These are phyloP conservation scores for Holothuria glaberrima DNA, from an alignment of 35 echinoderm and acorn worm genomes.

Conservation along the genomic window DNA sequence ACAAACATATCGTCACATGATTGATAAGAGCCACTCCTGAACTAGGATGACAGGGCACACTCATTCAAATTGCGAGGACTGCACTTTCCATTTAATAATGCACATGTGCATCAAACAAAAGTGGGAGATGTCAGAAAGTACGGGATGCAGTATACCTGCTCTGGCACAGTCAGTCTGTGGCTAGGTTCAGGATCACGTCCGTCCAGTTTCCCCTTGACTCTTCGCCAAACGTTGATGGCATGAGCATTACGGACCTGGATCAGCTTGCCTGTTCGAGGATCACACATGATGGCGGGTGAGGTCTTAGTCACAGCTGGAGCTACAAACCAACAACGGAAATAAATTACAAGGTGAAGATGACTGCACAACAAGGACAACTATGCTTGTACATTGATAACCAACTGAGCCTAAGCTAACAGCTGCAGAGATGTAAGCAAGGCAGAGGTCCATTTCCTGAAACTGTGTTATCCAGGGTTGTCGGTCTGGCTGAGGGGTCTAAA, in stretches of 20 bases:
- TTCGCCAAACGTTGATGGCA: slow-evolving; percentile 95
- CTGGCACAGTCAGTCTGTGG: slow-evolving; percentile 78
- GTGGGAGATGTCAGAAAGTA: neutral
- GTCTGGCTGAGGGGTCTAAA: too few relatives aligned
- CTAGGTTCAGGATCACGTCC: slow-evolving; percentile 88
- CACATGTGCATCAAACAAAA: neutral
- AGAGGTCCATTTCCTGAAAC: too few relatives aligned
- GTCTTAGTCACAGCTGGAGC: slow-evolving; percentile 47
- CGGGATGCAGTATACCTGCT: slow-evolving; percentile 61
- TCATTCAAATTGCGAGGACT: too few relatives aligned
- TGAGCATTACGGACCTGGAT: slow-evolving; percentile 95
- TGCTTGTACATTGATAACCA: too few relatives aligned
- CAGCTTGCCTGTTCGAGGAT: slow-evolving; percentile 90
- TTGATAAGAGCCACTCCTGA: too few relatives aligned
- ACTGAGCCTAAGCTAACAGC: too few relatives aligned
- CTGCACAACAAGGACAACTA: too few relatives aligned
- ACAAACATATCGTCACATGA: too few relatives aligned
- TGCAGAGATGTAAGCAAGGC: too few relatives aligned
- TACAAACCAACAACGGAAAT: neutral
- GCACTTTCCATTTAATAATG: too few relatives aligned
- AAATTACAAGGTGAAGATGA: neutral
- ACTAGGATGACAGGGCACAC: too few relatives aligned
- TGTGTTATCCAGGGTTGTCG: too few relatives aligned
- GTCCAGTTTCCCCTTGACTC: slow-evolving; percentile 91
- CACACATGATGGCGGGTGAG: slow-evolving; percentile 78